A percentile compares a stretch with the other conserved stretches of the same genome.
phyloP scores from a whole-genome alignment of 2,797 vertebrate species.

The Sphenopsis melanotis region DNA sequence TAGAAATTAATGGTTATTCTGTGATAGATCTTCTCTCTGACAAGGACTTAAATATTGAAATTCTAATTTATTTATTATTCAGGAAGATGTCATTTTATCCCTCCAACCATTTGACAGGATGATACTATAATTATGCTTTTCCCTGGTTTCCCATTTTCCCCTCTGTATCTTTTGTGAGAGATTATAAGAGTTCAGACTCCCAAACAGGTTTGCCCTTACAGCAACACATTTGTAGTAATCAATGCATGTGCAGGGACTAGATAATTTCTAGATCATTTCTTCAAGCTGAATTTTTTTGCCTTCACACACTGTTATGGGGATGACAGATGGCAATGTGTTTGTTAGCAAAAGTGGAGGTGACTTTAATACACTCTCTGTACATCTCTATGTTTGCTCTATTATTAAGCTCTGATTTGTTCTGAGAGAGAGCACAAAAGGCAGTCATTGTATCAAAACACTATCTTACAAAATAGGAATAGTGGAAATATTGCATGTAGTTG shows the following conservation, averaged over 20 bases:
- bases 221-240: conserved; percentile 29
- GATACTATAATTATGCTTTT: neutral
- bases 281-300: conserved; percentile 11
- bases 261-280: conserved; percentile 56
- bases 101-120: conserved; percentile 32
- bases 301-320: neutral
- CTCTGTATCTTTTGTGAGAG: neutral
- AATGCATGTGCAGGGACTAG: conserved; percentile 22
- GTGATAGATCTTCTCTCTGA: conserved; percentile 19
- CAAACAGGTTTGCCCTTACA: neutral
- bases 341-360: conserved; percentile 56
- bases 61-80: conserved; percentile 59
- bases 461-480: neutral
- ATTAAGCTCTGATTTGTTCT: conserved; percentile 50
- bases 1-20: conserved; percentile 23
- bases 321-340: conserved; percentile 56
- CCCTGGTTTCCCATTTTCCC: neutral
- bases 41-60: conserved; percentile 56
- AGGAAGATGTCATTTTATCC: conserved; percentile 51
- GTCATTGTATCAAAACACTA: conserved; percentile 11
- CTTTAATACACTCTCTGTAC: conserved; percentile 40
- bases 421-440: conserved; percentile 14
- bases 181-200: conserved; percentile 14
- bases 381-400: conserved; percentile 14
- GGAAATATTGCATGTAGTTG: neutral